Evolutionary conservation across 2,113 vertebrate genomes (phyloP).

Genomic region (Lophochroa leadbeateri): DNA sequence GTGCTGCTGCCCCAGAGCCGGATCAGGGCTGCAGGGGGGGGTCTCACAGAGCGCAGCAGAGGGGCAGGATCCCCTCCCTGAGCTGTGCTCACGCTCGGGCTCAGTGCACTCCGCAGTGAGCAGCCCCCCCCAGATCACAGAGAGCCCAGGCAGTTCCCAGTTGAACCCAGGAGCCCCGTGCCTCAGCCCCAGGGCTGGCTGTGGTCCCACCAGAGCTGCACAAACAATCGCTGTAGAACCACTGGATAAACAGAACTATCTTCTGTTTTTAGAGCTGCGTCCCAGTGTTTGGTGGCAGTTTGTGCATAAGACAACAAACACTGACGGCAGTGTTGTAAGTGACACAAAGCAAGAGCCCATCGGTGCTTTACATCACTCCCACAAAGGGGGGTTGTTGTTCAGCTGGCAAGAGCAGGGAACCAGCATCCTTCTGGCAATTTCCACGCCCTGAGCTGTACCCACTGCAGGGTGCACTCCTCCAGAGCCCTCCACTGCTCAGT

Average conservation of each 20-base stretch:
- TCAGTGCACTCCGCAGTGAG: fast-evolving
- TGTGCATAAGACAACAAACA: not conserved
- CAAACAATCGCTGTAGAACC: not conserved
- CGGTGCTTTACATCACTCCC: not conserved
- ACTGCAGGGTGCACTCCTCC: not conserved
- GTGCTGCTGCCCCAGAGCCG: not conserved
- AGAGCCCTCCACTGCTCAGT: not conserved
- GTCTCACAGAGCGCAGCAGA: not conserved
- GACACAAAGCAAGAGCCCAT: not conserved
- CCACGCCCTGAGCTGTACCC: not conserved
- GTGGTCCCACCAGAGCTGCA: not conserved
- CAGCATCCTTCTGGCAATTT: not conserved
- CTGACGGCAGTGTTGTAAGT: not conserved
- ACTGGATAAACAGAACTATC: not conserved
- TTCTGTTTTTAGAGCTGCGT: conserved; percentile 11
- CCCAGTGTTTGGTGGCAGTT: not conserved
- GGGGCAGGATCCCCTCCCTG: not conserved
- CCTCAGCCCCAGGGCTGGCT: not conserved
- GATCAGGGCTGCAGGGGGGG: not conserved
- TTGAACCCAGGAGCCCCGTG: not conserved
- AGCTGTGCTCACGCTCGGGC: not conserved
- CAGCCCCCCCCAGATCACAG: not conserved
- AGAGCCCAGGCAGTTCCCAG: fast-evolving
- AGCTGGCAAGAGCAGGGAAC: not conserved
- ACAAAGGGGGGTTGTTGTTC: not conserved